phyloP scores from a whole-genome alignment of 2,797 vertebrate species.

The Pangasius djambal region DNA sequence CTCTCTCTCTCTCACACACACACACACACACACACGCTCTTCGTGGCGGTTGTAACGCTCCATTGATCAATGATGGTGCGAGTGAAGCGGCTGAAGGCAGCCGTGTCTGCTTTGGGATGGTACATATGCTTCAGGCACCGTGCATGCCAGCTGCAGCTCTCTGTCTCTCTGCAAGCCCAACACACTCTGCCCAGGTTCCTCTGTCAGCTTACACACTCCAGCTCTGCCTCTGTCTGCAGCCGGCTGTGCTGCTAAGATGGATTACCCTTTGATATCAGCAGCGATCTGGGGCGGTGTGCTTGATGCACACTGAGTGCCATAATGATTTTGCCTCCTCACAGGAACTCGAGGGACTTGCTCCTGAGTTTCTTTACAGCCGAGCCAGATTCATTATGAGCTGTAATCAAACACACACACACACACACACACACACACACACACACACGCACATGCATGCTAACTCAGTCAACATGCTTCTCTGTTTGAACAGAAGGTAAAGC shows the following conservation, averaged over 20 bases:
- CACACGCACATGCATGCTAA: constrained; percentile 8
- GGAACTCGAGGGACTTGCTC: constrained; percentile 51
- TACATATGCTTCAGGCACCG: constrained; percentile 59
- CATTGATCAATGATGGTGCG: constrained; percentile 59
- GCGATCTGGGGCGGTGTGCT: constrained; percentile 48
- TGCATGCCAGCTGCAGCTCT: constrained; percentile 61
- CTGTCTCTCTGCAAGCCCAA: constrained; percentile 54
- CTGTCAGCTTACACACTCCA: constrained; percentile 62
- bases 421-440: constrained; percentile 25
- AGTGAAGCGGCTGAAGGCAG: constrained; percentile 50
- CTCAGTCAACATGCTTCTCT: constrained; percentile 47
- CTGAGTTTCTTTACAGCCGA: constrained; percentile 50
- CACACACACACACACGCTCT: constrained; percentile 37
- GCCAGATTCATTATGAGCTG: constrained; percentile 58
- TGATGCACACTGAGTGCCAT: constrained; percentile 49
- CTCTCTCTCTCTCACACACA: constrained; percentile 23
- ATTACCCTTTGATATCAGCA: constrained; percentile 62
- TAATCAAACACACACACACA: constrained; percentile 54
- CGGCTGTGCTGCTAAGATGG: constrained; percentile 64
- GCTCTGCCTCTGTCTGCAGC: constrained; percentile 54
- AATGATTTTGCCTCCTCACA: constrained; percentile 53
- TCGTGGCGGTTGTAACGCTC: constrained; percentile 52
- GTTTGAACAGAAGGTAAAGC: constrained; percentile 45
- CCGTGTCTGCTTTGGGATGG: constrained; percentile 56
- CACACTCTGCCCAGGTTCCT: constrained; percentile 60